phyloP scores from a whole-genome alignment of 2,888 invertebrate species.

The Poecilobothrus nobilitatus region DNA sequence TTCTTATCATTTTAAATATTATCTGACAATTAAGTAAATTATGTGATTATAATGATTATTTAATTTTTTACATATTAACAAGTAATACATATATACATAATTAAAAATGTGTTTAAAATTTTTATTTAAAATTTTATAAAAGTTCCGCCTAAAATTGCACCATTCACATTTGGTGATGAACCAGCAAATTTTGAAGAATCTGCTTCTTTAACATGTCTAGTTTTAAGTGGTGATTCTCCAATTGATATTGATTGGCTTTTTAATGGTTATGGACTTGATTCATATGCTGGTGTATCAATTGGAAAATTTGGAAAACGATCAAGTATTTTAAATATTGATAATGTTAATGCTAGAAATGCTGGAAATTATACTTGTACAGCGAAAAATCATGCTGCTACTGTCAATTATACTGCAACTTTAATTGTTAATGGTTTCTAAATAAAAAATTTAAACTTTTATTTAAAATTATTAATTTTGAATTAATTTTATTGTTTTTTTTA shows the following conservation, averaged over 20 bases:
- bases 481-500: not conserved
- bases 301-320: slow-evolving; percentile 49
- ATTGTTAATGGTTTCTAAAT: slow-evolving; percentile 54
- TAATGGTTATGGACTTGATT: slow-evolving; percentile 37
- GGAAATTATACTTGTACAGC: slow-evolving; percentile 69
- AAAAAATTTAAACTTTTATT: not conserved
- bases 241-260: slow-evolving; percentile 59
- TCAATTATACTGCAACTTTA: slow-evolving; percentile 58
- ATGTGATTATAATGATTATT: too few relatives aligned
- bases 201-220: slow-evolving; percentile 60
- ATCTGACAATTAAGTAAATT: too few relatives aligned
- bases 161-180: slow-evolving; percentile 68
- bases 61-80: too few relatives aligned
- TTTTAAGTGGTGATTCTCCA: slow-evolving; percentile 60
- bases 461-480: too few relatives aligned
- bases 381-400: slow-evolving; percentile 59
- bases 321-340: slow-evolving; percentile 54
- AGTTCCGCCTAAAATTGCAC: slow-evolving; percentile 70
- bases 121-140: too few relatives aligned
- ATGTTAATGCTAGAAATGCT: slow-evolving; percentile 55
- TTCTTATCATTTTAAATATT: too few relatives aligned
- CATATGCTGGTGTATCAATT: slow-evolving; percentile 36
- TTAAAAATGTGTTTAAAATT: too few relatives aligned
- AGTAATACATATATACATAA: too few relatives aligned
- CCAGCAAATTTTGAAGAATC: slow-evolving; percentile 63